Conservation (phyloP, 2,797 vertebrate genomes). For the Onychomys arenicola region DNA sequence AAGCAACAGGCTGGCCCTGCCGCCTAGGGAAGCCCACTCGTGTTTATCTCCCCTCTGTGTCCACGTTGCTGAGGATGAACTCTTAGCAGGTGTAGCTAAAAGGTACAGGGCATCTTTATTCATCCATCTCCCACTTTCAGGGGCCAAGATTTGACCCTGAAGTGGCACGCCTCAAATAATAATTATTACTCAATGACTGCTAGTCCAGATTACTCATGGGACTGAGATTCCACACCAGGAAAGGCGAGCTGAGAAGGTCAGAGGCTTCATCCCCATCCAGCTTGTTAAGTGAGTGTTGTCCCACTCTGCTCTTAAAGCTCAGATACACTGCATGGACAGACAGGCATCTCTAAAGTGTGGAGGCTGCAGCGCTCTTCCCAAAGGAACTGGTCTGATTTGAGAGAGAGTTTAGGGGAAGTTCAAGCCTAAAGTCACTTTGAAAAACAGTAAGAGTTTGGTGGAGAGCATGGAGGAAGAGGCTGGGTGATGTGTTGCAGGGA, state of each 20-base stretch:
- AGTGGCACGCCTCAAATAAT: neutral
- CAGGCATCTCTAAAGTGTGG: neutral
- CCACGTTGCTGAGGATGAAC: neutral
- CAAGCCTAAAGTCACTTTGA: neutral
- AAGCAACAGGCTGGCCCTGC: fast-evolving
- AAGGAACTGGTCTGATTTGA: neutral
- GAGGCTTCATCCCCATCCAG: neutral
- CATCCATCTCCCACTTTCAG: neutral
- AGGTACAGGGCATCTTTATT: neutral
- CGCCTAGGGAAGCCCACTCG: neutral
- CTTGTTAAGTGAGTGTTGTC: neutral
- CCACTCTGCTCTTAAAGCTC: neutral
- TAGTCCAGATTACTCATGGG: neutral
- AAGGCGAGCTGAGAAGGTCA: neutral
- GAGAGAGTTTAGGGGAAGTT: neutral
- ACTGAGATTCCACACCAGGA: neutral
- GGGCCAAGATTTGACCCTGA: neutral
- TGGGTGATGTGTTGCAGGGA: neutral
- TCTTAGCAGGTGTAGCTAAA: neutral
- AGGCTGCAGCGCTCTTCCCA: neutral
- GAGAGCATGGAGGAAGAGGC: neutral
- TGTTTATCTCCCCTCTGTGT: neutral
- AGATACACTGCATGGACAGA: neutral
- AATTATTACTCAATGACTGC: too few species aligned
- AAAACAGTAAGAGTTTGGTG: neutral